Conservation (phyloP, 2,888 invertebrate species). For the Periphyllus acericola region DNA sequence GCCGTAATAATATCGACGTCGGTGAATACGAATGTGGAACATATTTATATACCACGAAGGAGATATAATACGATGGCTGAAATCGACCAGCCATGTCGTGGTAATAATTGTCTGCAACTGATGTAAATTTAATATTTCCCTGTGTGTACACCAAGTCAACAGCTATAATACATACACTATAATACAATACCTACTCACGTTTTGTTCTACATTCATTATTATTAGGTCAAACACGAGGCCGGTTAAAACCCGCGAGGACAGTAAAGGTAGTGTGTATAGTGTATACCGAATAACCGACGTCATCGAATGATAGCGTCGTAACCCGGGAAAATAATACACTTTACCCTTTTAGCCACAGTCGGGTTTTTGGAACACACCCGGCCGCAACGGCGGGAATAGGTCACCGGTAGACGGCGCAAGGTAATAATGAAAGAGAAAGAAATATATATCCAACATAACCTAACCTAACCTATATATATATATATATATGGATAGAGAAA, state of each 20-base stretch:
- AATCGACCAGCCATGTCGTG: background rate
- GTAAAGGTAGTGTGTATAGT: constrained; percentile 31
- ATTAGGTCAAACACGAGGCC: constrained; percentile 54
- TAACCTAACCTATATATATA: background rate
- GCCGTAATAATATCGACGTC: background rate
- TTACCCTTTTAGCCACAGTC: constrained; percentile 39
- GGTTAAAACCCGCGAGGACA: background rate
- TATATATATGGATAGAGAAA: background rate
- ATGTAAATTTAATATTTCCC: constrained; percentile 32
- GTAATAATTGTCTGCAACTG: constrained; percentile 18
- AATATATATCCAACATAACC: background rate
- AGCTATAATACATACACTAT: background rate
- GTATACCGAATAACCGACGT: background rate
- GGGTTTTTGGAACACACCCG: constrained; percentile 21
- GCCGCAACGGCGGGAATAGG: constrained; percentile 24
- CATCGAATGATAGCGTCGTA: background rate
- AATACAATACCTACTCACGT: constrained; percentile 15
- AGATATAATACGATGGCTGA: background rate
- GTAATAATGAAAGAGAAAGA: background rate
- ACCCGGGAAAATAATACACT: constrained; percentile 41
- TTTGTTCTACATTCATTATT: constrained; percentile 32
- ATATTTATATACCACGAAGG: background rate
- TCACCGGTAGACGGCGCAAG: constrained; percentile 44
- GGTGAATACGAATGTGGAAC: background rate
- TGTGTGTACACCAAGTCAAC: constrained; percentile 24